Evolutionary conservation across 2,797 vertebrate species (phyloP).

Genomic region (Sebastes kiyomatsui): DNA sequence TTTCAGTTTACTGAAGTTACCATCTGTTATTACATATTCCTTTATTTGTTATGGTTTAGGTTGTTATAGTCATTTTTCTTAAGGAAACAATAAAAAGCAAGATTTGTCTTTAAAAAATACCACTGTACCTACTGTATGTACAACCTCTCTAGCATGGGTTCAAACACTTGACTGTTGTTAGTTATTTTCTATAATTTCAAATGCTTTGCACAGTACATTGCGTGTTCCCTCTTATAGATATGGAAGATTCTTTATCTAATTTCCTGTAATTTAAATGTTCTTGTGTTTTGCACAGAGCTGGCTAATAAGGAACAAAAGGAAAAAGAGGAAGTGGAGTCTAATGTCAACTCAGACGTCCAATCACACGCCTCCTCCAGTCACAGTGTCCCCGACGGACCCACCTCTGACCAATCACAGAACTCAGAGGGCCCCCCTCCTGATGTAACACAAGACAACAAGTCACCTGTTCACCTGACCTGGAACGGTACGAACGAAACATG

Average conservation of each 20-base stretch:
- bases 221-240: background rate
- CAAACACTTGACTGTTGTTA: background rate
- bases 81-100: too few species aligned
- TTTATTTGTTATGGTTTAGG: too few species aligned
- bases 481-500: constrained; percentile 66
- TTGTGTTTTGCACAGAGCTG: constrained; percentile 66
- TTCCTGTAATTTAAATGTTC: background rate
- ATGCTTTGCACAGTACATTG: background rate
- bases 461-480: constrained; percentile 67
- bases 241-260: background rate
- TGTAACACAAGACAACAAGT: constrained; percentile 12
- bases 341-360: constrained; percentile 39
- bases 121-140: background rate
- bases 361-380: constrained; percentile 26
- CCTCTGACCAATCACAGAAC: constrained; percentile 56
- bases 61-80: too few species aligned
- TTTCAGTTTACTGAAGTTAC: too few species aligned
- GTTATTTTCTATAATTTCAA: background rate
- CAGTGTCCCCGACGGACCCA: constrained; percentile 26
- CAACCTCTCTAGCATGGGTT: background rate
- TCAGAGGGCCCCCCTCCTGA: constrained; percentile 28
- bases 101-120: too few species aligned
- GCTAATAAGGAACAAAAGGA: constrained; percentile 76
- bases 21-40: too few species aligned
- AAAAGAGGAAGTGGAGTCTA: constrained; percentile 39